These are phyloP conservation scores for Euwallacea similis DNA, from an alignment of 1,140 invertebrate species.

Conservation along the genomic window DNA sequence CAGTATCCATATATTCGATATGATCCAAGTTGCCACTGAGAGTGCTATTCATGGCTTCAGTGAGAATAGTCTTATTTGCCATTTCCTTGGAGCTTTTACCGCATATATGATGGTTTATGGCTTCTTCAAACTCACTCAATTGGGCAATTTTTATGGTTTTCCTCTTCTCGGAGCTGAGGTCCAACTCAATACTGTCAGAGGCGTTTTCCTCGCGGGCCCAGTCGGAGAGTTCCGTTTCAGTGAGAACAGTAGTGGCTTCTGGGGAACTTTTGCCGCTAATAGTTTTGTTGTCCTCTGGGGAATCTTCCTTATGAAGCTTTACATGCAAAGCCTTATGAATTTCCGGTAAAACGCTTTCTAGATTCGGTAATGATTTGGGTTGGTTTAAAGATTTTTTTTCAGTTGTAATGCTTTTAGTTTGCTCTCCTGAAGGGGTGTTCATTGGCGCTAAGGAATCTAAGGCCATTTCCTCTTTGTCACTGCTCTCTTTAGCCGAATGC, in stretches of 20 bases:
- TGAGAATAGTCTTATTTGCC: conserved; percentile 37
- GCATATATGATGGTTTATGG: conserved; percentile 51
- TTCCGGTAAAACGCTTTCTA: conserved; percentile 45
- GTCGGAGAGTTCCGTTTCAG: conserved; percentile 83
- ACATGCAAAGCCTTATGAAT: conserved; percentile 45
- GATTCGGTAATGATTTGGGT: conserved; percentile 50
- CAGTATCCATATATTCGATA: conserved; percentile 78
- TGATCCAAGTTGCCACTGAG: conserved; percentile 54
- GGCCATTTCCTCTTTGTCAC: conserved; percentile 36
- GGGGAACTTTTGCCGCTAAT: conserved; percentile 58
- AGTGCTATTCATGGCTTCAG: conserved; percentile 51
- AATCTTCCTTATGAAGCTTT: conserved; percentile 30
- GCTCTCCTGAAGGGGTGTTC: background rate
- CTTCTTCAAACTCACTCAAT: conserved; percentile 42
- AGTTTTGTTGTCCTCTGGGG: conserved; percentile 31
- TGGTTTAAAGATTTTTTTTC: conserved; percentile 52
- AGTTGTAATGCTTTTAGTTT: conserved; percentile 44
- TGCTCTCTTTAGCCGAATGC: conserved; percentile 29
- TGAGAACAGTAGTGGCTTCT: conserved; percentile 68
- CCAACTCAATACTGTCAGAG: conserved; percentile 68
- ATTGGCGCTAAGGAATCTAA: conserved; percentile 37
- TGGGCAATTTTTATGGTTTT: conserved; percentile 46
- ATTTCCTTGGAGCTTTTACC: conserved; percentile 47
- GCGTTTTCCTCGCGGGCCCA: conserved; percentile 79
- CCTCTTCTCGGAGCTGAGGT: conserved; percentile 58